A percentile compares a stretch with the other conserved stretches of the same genome.
Conservation (phyloP, 2,888 invertebrate species). For the Drosophila nr. fundita region DNA sequence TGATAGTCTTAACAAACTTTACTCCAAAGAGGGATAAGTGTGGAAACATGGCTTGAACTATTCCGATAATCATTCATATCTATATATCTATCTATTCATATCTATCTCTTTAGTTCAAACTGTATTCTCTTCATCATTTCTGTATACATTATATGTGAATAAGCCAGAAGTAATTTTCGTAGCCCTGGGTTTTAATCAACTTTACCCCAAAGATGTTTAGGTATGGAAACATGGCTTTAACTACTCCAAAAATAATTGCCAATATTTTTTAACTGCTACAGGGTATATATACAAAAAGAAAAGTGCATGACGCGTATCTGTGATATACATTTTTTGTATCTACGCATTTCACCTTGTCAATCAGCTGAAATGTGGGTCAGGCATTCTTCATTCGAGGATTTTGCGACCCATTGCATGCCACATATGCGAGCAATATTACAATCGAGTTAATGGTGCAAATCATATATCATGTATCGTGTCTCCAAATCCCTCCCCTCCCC, state of each 20-base stretch:
- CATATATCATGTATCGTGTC: constrained; percentile 16
- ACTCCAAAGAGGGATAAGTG: neutral
- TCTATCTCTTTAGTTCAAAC: neutral
- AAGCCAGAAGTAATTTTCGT: neutral
- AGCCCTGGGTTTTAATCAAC: neutral
- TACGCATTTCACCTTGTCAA: constrained; percentile 73
- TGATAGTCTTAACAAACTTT: neutral
- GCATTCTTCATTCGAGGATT: constrained; percentile 29
- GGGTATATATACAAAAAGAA: constrained; percentile 1
- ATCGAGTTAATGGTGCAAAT: constrained; percentile 1
- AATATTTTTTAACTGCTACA: neutral
- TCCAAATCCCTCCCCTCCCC: constrained; percentile 2
- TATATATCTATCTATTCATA: neutral
- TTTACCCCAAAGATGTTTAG: neutral
- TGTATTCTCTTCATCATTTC: neutral
- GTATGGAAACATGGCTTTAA: neutral
- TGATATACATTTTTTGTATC: constrained; percentile 42
- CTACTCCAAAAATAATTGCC: neutral
- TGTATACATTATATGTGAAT: neutral
- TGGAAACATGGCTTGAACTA: neutral
- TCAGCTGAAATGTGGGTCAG: constrained; percentile 56
- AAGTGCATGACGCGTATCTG: constrained; percentile 33
- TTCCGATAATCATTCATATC: neutral
- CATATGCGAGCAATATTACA: constrained; percentile 19
- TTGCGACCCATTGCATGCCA: constrained; percentile 28